Conservation (phyloP, 2,113 vertebrate species). For the Machaerirhynchus nigripectus region DNA sequence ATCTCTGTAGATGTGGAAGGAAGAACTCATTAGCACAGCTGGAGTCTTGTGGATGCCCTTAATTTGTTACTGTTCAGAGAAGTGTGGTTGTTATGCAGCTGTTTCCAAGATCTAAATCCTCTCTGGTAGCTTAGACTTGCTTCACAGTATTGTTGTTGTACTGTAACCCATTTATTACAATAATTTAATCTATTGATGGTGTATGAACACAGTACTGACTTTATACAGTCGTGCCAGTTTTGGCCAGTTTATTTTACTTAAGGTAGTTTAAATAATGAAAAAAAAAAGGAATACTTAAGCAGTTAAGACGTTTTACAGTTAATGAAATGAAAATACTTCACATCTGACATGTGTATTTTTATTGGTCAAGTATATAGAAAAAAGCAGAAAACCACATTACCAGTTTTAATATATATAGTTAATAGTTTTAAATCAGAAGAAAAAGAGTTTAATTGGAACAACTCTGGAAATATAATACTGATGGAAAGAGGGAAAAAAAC, state of each 20-base stretch:
- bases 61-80: conserved; percentile 61
- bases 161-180: background rate
- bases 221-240: background rate
- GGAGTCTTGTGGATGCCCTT: conserved; percentile 57
- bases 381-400: background rate
- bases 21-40: conserved; percentile 41
- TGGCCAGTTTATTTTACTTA: background rate
- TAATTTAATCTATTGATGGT: background rate
- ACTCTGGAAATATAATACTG: background rate
- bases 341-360: background rate
- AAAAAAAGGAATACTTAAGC: background rate
- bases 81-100: conserved; percentile 42
- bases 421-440: background rate
- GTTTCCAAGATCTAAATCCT: background rate
- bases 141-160: background rate
- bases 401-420: background rate
- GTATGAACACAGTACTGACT: background rate
- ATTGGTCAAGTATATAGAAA: background rate
- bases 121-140: background rate
- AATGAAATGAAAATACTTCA: background rate
- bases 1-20: conserved; percentile 4
- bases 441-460: background rate
- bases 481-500: background rate
- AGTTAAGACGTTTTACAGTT: background rate
- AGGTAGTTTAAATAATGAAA: background rate